Conservation (phyloP, 2,888 invertebrate genomes). For the Platycheirus rosarum region DNA sequence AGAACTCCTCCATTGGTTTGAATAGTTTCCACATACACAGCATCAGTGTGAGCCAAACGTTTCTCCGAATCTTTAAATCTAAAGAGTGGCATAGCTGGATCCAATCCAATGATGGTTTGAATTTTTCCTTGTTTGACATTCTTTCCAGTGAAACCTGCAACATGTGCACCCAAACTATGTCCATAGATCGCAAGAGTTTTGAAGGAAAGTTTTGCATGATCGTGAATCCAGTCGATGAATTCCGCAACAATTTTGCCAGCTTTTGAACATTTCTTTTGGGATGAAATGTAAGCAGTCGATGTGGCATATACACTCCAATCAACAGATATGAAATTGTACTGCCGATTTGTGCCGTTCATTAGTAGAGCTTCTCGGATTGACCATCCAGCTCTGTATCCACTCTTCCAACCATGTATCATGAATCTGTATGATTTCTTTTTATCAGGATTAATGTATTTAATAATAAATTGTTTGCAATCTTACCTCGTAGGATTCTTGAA, state of each 20-base stretch:
- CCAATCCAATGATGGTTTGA: conserved; percentile 83
- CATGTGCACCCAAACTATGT: conserved; percentile 85
- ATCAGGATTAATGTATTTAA: background rate
- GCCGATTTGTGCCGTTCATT: conserved; percentile 83
- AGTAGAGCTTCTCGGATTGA: conserved; percentile 82
- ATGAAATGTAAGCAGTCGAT: conserved; percentile 81
- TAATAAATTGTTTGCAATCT: conserved; percentile 11
- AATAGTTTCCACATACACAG: conserved; percentile 77
- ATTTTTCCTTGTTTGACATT: conserved; percentile 83
- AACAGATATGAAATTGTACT: conserved; percentile 84
- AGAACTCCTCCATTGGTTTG: conserved; percentile 77
- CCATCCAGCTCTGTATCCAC: conserved; percentile 82
- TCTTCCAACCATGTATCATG: conserved; percentile 84
- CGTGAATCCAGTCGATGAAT: conserved; percentile 81
- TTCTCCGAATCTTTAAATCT: conserved; percentile 74
- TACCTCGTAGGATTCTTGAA: conserved; percentile 76
- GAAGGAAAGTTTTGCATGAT: conserved; percentile 82
- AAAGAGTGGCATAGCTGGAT: conserved; percentile 76
- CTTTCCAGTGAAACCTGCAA: conserved; percentile 84
- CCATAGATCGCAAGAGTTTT: conserved; percentile 83
- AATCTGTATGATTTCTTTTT: conserved; percentile 45
- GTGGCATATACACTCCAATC: conserved; percentile 82
- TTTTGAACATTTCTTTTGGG: conserved; percentile 80
- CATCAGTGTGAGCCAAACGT: conserved; percentile 76
- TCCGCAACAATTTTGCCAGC: conserved; percentile 75